Conservation (phyloP, 2,113 vertebrate species). For the Hucho hucho region DNA sequence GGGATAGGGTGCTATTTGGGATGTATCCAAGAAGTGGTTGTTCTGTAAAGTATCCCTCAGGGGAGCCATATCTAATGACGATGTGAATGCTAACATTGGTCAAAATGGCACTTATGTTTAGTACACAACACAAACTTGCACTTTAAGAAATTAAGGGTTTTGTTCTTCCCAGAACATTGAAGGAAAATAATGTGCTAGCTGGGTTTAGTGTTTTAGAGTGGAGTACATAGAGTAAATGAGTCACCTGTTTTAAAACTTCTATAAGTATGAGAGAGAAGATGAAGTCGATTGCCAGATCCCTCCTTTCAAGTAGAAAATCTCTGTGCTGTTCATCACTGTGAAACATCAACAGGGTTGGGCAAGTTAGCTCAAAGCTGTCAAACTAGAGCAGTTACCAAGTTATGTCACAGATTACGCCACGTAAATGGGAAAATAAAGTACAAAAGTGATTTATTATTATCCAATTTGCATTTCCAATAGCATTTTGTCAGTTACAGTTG, state of each 20-base stretch:
- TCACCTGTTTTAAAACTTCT: slow-evolving; percentile 98
- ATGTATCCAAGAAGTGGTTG: background rate
- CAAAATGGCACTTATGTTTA: background rate
- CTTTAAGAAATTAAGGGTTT: background rate
- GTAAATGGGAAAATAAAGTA: too few species aligned
- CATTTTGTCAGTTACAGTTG: too few species aligned
- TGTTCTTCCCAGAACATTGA: too few species aligned
- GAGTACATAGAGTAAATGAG: background rate
- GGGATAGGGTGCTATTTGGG: too few species aligned
- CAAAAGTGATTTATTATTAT: too few species aligned
- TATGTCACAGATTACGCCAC: too few species aligned
- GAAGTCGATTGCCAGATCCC: slow-evolving; percentile 97
- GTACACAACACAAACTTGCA: too few species aligned
- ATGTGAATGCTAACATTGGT: background rate
- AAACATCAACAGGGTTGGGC: slow-evolving; percentile 44
- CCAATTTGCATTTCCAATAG: too few species aligned
- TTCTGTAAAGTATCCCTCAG: background rate
- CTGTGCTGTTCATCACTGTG: slow-evolving; percentile 92
- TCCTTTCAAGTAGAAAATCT: slow-evolving; percentile 96
- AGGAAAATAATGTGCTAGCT: too few species aligned
- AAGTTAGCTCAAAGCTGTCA: background rate
- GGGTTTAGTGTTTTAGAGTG: too few species aligned
- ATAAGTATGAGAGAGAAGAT: slow-evolving; percentile 98
- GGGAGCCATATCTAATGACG: background rate
- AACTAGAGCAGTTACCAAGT: background rate